These are phyloP conservation scores for Anhinga anhinga DNA, from an alignment of 2,113 vertebrate genomes.

Conservation along the genomic window DNA sequence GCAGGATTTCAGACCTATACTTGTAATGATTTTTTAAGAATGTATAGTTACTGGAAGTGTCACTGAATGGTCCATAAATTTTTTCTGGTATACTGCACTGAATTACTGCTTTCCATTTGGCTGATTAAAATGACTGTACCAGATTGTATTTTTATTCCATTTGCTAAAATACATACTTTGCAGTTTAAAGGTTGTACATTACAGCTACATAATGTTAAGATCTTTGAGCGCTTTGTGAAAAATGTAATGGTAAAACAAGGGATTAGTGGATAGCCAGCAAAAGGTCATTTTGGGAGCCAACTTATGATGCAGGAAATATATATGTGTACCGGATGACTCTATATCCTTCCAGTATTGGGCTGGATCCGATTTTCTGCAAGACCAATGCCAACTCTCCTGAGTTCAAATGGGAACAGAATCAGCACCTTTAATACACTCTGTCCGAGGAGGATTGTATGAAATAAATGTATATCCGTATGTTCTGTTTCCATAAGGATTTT, in stretches of 20 bases:
- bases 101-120: conserved; percentile 26
- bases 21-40: conserved; percentile 30
- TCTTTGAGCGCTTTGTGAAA: neutral
- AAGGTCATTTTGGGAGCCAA: conserved; percentile 25
- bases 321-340: neutral
- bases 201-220: neutral
- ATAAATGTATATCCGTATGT: neutral
- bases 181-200: neutral
- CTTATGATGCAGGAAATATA: neutral
- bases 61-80: neutral
- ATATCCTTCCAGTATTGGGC: neutral
- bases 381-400: neutral
- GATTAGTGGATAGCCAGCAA: conserved; percentile 9
- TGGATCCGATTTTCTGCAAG: conserved; percentile 29
- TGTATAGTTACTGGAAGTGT: conserved; percentile 17
- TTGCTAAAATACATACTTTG: neutral
- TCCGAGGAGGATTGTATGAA: neutral
- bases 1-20: neutral
- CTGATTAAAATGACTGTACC: conserved; percentile 38
- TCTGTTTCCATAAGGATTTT: neutral
- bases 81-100: neutral
- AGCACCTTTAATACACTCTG: neutral
- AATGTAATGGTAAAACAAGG: conserved; percentile 20
- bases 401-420: conserved; percentile 10
- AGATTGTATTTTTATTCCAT: conserved; percentile 13